phyloP scores from a whole-genome alignment of 2,113 vertebrate genomes.

The Tangachromis dhanisi region DNA sequence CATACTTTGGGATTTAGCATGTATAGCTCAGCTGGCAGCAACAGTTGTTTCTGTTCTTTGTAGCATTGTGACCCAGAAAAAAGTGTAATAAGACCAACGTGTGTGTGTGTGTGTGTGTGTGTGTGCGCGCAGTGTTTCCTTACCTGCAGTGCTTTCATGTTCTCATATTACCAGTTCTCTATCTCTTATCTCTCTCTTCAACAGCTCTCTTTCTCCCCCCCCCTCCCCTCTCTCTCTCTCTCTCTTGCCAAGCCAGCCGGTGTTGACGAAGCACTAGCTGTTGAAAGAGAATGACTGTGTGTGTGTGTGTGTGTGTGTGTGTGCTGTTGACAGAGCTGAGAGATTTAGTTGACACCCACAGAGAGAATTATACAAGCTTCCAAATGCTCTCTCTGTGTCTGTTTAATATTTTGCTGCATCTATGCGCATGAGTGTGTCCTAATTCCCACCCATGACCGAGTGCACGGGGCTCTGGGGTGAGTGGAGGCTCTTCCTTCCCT shows the following conservation, averaged over 20 bases:
- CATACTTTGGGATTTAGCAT: background rate
- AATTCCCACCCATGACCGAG: background rate
- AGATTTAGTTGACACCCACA: constrained; percentile 67
- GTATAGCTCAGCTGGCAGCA: background rate
- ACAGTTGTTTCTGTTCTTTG: background rate
- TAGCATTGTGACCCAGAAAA: background rate
- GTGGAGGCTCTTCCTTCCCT: background rate
- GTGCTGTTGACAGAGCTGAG: constrained; percentile 45
- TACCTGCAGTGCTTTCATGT: constrained; percentile 41
- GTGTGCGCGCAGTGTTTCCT: constrained; percentile 9
- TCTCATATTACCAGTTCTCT: constrained; percentile 25
- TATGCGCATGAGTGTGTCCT: background rate
- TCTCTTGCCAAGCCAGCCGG: constrained; percentile 41
- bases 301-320: background rate
- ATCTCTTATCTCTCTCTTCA: constrained; percentile 10
- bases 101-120: background rate
- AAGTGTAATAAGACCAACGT: background rate
- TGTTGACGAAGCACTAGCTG: constrained; percentile 50
- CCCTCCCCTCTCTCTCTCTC: accelerated
- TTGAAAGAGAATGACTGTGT: constrained; percentile 20
- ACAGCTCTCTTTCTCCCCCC: background rate
- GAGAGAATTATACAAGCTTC: constrained; percentile 59
- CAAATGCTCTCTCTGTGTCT: constrained; percentile 23
- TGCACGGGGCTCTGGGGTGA: background rate
- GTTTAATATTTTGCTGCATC: background rate